Conservation (phyloP, 2,797 vertebrate species). For the Hippoglossus hippoglossus region DNA sequence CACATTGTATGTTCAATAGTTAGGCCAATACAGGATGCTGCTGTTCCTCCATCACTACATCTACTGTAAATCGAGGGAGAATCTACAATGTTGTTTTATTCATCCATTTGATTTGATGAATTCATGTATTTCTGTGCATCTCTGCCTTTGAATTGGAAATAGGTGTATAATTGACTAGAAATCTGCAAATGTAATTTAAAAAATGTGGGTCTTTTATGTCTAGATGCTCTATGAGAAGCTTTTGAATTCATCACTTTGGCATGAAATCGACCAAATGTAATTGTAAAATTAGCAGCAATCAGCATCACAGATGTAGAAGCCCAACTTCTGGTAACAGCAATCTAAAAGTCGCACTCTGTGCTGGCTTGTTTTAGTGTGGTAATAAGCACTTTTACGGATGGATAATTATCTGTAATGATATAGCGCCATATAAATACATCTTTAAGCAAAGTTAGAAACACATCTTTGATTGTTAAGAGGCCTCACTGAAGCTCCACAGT, state of each 20-base stretch:
- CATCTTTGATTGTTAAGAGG: constrained; percentile 33
- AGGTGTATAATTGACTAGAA: background rate
- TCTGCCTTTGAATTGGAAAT: background rate
- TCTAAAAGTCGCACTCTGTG: constrained; percentile 2
- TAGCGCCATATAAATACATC: constrained; percentile 24
- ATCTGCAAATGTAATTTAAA: background rate
- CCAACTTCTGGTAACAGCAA: background rate
- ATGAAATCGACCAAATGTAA: too few species aligned
- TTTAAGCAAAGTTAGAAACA: constrained; percentile 35
- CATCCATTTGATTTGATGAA: background rate
- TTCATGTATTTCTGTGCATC: background rate
- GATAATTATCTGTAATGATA: constrained; percentile 28
- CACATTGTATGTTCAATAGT: background rate
- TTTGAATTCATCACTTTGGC: too few species aligned
- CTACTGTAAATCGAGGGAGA: background rate
- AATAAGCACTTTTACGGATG: constrained; percentile 19
- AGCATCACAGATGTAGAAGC: too few species aligned
- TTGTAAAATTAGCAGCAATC: too few species aligned
- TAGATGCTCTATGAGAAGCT: too few species aligned
- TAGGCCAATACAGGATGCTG: background rate
- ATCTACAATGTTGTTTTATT: too few species aligned
- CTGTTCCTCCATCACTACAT: background rate
- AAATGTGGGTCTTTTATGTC: too few species aligned
- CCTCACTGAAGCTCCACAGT: constrained; percentile 6
- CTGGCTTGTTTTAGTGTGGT: constrained; percentile 11